Conservation (phyloP, 2,113 vertebrate genomes). For the Pycnonotus jocosus region DNA sequence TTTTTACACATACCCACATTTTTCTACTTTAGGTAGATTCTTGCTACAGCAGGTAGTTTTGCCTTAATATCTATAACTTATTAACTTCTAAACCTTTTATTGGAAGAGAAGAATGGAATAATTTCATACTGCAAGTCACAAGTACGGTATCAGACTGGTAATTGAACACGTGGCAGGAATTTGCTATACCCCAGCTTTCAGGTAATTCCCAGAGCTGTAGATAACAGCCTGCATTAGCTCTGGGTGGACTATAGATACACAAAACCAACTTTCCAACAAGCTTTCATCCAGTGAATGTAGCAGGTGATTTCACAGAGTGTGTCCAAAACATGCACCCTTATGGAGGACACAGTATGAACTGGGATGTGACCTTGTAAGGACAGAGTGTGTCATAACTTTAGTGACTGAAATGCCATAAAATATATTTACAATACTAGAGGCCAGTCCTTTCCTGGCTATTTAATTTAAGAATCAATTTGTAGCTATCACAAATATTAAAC, state of each 20-base stretch:
- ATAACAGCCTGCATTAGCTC: neutral
- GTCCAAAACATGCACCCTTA: neutral
- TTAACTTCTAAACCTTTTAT: neutral
- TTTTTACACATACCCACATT: neutral
- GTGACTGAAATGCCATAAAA: neutral
- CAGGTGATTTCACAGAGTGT: neutral
- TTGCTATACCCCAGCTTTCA: neutral
- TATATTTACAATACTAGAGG: neutral
- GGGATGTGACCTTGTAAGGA: neutral
- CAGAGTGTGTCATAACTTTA: neutral
- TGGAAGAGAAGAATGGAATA: neutral
- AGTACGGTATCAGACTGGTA: neutral
- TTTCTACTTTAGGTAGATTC: neutral
- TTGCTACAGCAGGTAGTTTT: neutral
- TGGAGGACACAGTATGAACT: neutral
- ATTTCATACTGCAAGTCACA: neutral
- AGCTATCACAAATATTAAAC: neutral
- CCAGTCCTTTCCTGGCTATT: neutral
- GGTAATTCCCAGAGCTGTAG: neutral
- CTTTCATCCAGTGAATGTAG: neutral
- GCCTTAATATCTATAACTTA: neutral
- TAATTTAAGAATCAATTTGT: neutral
- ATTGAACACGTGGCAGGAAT: neutral
- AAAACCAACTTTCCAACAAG: neutral
- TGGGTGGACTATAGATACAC: rapidly evolving